phyloP scores from a whole-genome alignment of 2,797 vertebrate species.

The Phalloptychus januarius region DNA sequence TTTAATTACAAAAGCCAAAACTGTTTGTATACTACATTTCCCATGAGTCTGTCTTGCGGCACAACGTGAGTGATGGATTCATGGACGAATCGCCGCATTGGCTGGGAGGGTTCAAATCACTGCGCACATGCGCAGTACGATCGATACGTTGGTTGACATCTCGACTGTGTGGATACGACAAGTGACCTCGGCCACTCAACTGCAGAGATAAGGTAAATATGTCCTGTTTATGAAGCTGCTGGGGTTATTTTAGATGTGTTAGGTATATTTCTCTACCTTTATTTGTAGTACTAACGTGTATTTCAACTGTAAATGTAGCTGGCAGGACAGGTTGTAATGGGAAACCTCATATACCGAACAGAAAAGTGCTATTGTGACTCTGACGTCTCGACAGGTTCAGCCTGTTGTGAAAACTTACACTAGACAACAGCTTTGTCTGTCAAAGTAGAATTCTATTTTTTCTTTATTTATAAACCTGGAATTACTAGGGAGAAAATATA shows the following conservation, averaged over 20 bases:
- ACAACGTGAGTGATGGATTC: background rate
- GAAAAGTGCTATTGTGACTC: background rate
- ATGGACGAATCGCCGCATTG: conserved; percentile 32
- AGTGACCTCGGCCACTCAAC: conserved; percentile 29
- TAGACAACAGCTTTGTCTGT: background rate
- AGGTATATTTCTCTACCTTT: background rate
- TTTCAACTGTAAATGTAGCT: background rate
- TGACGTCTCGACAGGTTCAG: background rate
- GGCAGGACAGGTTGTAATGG: background rate
- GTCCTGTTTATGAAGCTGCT: background rate
- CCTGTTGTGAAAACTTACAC: background rate
- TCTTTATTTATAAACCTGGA: background rate
- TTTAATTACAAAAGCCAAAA: too few species aligned
- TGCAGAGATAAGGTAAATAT: conserved; percentile 44
- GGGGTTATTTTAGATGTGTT: background rate
- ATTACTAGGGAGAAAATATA: background rate
- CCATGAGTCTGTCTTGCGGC: background rate
- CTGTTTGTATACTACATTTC: conserved; percentile 43
- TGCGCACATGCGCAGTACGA: conserved; percentile 42
- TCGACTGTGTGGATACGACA: background rate
- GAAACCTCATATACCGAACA: background rate
- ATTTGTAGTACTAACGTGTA: background rate
- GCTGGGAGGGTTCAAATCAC: background rate
- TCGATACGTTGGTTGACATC: conserved; percentile 11
- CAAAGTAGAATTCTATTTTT: background rate